Base-by-base conservation (phyloP, 2,797 vertebrate genomes). In the Pempheris klunzingeri region DNA sequence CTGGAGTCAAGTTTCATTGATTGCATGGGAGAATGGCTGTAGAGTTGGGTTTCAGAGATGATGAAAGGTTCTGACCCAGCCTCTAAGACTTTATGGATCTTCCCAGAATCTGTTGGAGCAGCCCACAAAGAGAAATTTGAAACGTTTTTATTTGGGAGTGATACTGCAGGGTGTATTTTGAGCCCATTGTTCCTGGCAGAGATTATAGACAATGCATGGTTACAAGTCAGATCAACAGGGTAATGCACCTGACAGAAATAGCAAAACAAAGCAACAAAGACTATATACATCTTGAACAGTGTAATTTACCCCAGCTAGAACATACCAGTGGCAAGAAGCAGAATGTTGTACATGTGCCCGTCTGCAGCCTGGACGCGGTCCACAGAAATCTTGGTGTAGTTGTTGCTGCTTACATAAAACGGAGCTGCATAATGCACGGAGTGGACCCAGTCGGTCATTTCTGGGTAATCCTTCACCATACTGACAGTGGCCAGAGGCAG, bases 251-350 rank as follows among this genome's bases (percentile, higher is more conserved):
- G 5, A 3, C 4, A 38, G 0, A 43, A 60, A 32, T 32, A 46
- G 6, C 11, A 55, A 20, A 54, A 59, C 36, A 49, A 62, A 44
- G n/a, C 6, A 28, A 4, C 14, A 44, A 24, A 47, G 17, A 17
- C 12, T 7, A 1, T 49, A 4, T 10, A 15, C 11, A 24, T 28
- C 50, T n/a, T 10, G n/a, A 58, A 36, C 1, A 12, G 11, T 28
- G 26, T 52, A 12, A 7, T 24, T 22, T 34, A 61, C 34, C 12
- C 0, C 5, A 47, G 39, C 24, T 28, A 43, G 4, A 44, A 80
- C 90, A 18, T 88, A 96, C 95, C 95, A 17, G 94, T 96, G 47
- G 92, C 93, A 4, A 96, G 83, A 64, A 96, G 83, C 44, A 96
- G 68, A 60, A 96, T 59, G 61, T 90, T 93, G 63, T 95, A 84